phyloP scores from a whole-genome alignment of 2,888 invertebrate species.

The Folsomia manolachei region DNA sequence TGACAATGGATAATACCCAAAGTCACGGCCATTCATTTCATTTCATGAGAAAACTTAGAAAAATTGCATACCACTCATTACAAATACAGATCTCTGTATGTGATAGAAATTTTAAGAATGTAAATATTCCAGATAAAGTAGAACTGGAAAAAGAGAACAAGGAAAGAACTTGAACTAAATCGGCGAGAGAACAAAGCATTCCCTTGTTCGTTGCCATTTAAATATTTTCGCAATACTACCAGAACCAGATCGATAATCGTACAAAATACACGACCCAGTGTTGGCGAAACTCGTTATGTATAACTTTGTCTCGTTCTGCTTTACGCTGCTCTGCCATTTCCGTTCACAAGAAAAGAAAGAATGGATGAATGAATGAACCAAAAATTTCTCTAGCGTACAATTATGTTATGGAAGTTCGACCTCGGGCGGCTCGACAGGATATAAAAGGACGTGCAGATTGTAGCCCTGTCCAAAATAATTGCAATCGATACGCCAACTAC shows the following conservation, averaged over 20 bases:
- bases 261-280: too few species aligned
- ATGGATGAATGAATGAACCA: not conserved
- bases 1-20: too few species aligned
- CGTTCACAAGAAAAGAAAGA: not conserved
- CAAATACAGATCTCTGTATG: too few species aligned
- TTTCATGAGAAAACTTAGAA: too few species aligned
- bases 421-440: too few species aligned
- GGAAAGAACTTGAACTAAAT: not conserved
- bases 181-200: not conserved
- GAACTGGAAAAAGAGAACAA: not conserved
- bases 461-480: not conserved
- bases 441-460: too few species aligned
- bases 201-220: not conserved
- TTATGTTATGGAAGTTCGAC: too few species aligned
- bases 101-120: too few species aligned
- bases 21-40: too few species aligned
- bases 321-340: not conserved
- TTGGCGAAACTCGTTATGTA: not conserved
- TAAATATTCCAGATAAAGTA: too few species aligned
- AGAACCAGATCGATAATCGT: not conserved
- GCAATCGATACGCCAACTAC: not conserved
- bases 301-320: not conserved
- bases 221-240: not conserved
- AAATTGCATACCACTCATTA: too few species aligned
- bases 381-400: not conserved